phyloP scores from a whole-genome alignment of 2,113 vertebrate species.

The Coturnix japonica region DNA sequence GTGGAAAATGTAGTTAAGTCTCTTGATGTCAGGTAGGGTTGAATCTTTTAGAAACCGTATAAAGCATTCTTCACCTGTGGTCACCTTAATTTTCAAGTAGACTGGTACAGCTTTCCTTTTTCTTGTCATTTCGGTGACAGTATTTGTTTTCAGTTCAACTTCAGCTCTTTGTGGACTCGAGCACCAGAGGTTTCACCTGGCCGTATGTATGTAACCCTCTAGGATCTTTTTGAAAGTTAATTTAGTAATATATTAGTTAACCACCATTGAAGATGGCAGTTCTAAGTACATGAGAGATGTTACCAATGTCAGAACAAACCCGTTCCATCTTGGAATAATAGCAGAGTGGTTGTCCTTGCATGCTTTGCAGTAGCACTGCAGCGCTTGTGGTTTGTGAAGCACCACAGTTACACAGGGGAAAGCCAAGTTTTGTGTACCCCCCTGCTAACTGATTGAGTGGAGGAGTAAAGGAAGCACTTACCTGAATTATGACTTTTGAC shows the following conservation, averaged over 20 bases:
- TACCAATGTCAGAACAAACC: background rate
- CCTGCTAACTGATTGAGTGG: background rate
- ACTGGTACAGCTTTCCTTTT: background rate
- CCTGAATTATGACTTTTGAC: rapidly evolving
- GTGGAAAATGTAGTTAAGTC: background rate
- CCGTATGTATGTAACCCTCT: background rate
- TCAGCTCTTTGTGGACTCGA: background rate
- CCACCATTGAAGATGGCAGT: background rate
- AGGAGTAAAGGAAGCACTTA: background rate
- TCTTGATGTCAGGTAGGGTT: background rate
- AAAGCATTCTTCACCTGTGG: background rate
- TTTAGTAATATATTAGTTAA: background rate
- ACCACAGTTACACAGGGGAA: background rate
- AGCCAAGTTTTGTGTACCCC: background rate
- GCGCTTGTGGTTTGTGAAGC: background rate
- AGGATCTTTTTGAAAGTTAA: slow-evolving; percentile 42
- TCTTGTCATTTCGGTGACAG: background rate
- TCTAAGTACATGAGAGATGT: background rate
- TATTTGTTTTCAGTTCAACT: background rate
- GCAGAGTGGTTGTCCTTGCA: background rate
- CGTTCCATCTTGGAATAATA: background rate
- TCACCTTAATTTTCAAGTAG: background rate
- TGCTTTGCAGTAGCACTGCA: background rate
- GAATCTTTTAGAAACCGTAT: background rate
- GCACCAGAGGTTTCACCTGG: background rate